Conservation (phyloP, 2,113 vertebrate species). For the Paradoxurus hermaphroditus region DNA sequence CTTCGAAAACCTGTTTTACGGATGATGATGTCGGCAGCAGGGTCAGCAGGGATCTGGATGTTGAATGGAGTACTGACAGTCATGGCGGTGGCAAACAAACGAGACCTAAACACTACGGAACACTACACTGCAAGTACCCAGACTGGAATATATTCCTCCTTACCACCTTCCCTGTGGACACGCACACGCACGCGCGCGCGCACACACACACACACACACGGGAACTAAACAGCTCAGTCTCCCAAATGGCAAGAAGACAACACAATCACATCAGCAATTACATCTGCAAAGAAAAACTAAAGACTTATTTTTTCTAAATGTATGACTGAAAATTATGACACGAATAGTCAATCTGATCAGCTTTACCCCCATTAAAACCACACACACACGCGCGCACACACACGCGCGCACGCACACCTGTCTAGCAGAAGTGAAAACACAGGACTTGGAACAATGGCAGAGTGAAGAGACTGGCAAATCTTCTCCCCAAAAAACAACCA, state of each 20-base stretch:
- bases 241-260: not conserved
- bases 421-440: not conserved
- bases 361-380: too few relatives aligned
- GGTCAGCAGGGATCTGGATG: not conserved
- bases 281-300: not conserved
- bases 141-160: not conserved
- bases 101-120: not conserved
- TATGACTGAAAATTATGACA: not conserved
- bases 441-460: not conserved
- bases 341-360: not conserved
- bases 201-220: not conserved
- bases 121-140: not conserved
- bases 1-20: not conserved
- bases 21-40: not conserved
- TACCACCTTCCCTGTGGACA: not conserved
- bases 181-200: fast-evolving
- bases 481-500: not conserved
- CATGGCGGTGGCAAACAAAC: not conserved
- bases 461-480: not conserved
- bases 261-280: not conserved
- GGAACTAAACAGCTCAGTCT: not conserved
- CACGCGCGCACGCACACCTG: too few relatives aligned
- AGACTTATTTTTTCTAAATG: not conserved
- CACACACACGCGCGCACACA: too few relatives aligned
- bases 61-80: not conserved